phyloP scores from a whole-genome alignment of 2,888 invertebrate genomes.

The Adelognathus sp. region DNA sequence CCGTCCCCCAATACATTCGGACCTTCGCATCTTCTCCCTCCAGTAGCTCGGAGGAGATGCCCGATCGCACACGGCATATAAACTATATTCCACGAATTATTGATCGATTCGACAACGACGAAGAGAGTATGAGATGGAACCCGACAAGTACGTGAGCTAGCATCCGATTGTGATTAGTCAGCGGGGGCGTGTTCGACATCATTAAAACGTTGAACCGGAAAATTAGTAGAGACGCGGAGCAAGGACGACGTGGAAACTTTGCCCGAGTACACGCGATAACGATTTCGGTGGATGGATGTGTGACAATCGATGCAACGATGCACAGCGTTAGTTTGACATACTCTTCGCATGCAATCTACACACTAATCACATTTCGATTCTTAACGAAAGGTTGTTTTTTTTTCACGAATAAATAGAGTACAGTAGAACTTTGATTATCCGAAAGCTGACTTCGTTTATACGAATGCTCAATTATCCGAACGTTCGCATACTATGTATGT shows the following conservation, averaged over 20 bases:
- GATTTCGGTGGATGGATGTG: conserved; percentile 14
- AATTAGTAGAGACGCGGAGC: conserved; percentile 40
- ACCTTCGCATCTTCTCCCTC: neutral
- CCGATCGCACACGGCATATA: conserved; percentile 27
- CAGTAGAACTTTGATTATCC: no score
- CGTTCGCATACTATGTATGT: no score
- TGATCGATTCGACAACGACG: conserved; percentile 16
- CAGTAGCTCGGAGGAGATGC: neutral
- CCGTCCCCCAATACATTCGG: neutral
- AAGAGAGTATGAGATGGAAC: neutral
- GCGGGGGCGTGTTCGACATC: conserved; percentile 16
- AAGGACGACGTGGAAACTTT: conserved; percentile 13
- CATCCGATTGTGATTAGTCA: conserved; percentile 25
- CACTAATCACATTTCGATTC: no score
- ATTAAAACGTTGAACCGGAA: conserved; percentile 49
- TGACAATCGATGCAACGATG: neutral
- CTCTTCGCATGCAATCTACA: neutral
- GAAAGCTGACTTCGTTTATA: no score
- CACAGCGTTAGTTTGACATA: neutral
- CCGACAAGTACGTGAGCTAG: neutral
- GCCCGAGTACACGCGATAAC: conserved; percentile 15
- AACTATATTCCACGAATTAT: conserved; percentile 45
- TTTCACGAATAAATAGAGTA: no score
- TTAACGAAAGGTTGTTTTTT: no score
- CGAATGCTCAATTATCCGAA: no score